Evolutionary conservation across 2,888 invertebrate species (phyloP).

Genomic region (Epinotia brunnichana): DNA sequence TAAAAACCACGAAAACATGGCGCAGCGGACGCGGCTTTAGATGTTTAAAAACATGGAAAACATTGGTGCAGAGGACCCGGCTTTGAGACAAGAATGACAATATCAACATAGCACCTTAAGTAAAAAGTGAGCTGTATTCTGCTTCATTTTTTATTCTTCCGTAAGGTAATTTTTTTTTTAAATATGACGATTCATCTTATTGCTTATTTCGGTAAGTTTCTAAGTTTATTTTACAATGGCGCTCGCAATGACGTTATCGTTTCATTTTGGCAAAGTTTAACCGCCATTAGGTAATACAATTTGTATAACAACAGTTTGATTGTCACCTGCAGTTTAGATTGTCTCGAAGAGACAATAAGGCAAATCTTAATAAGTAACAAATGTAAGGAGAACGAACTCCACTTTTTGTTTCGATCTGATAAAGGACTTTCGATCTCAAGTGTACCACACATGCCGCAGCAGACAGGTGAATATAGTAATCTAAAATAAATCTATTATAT

Average conservation of each 20-base stretch:
- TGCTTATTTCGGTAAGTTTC: too few relatives aligned
- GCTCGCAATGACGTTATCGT: neutral
- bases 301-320: neutral
- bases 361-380: neutral
- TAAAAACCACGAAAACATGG: too few relatives aligned
- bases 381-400: neutral
- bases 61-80: too few relatives aligned
- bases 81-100: too few relatives aligned
- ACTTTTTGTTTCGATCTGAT: slow-evolving; percentile 12
- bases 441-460: slow-evolving; percentile 57
- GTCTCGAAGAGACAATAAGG: neutral
- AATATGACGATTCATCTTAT: too few relatives aligned
- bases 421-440: slow-evolving; percentile 42
- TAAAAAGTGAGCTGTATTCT: too few relatives aligned
- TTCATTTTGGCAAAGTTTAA: neutral
- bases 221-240: neutral
- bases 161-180: too few relatives aligned
- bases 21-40: too few relatives aligned
- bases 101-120: too few relatives aligned
- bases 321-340: neutral
- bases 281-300: too few relatives aligned
- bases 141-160: too few relatives aligned
- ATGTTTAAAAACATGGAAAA: too few relatives aligned
- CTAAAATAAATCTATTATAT: slow-evolving; percentile 53
- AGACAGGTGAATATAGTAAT: slow-evolving; percentile 65